These are phyloP conservation scores for Amazona finschi DNA, from an alignment of 2,797 vertebrate species.

Conservation along the genomic window DNA sequence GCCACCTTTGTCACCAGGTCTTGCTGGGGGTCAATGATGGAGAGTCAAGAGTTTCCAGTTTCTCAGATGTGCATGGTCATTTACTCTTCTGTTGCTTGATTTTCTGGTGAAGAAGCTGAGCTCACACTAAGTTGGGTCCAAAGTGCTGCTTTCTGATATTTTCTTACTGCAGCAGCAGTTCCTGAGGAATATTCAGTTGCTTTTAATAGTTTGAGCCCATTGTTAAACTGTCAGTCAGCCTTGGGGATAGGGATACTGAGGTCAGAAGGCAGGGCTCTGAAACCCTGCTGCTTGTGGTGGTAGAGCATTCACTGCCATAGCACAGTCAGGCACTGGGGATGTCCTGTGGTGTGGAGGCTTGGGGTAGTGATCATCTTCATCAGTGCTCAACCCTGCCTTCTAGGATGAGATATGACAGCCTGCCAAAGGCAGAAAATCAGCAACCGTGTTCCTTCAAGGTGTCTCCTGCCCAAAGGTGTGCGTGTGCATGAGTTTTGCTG, in stretches of 20 bases:
- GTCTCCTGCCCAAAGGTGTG: neutral
- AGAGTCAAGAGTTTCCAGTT: neutral
- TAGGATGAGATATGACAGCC: neutral
- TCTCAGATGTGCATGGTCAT: neutral
- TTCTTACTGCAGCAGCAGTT: neutral
- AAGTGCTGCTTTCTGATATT: neutral
- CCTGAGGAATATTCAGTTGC: neutral
- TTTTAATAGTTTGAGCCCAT: neutral
- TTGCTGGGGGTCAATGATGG: fast-evolving
- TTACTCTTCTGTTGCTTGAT: neutral
- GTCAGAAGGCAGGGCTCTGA: neutral
- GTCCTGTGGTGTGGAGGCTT: neutral
- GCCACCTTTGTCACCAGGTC: neutral
- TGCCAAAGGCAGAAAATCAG: neutral
- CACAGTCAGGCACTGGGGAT: neutral
- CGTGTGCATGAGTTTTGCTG: neutral
- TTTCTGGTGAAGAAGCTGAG: neutral
- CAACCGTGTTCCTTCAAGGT: neutral
- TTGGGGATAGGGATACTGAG: neutral
- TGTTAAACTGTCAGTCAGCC: neutral
- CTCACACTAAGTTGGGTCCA: fast-evolving
- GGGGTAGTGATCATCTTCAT: neutral
- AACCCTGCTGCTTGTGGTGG: neutral
- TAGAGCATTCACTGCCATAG: neutral
- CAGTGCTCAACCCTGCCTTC: neutral